Conservation (phyloP, 2,888 invertebrate species). For the Sussaba pulchella region DNA sequence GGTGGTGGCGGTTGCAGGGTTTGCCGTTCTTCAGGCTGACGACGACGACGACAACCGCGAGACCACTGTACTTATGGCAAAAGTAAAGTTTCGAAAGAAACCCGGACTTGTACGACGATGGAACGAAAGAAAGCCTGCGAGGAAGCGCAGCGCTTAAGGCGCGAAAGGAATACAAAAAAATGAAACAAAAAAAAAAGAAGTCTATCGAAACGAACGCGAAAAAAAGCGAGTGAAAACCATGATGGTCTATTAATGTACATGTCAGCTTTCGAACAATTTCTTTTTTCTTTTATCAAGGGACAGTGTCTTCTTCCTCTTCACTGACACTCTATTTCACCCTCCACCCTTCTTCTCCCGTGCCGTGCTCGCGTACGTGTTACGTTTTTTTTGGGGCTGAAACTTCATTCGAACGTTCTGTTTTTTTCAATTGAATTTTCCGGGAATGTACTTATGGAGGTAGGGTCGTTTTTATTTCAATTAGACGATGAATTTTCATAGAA, state of each 20-base stretch:
- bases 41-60: slow-evolving; percentile 31
- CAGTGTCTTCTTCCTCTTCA: background rate
- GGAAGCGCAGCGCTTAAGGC: slow-evolving; percentile 64
- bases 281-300: background rate
- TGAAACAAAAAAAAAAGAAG: slow-evolving; percentile 13
- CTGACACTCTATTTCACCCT: background rate
- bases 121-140: slow-evolving; percentile 36
- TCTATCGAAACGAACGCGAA: slow-evolving; percentile 36
- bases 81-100: slow-evolving; percentile 35
- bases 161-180: slow-evolving; percentile 36
- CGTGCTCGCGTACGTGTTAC: slow-evolving; percentile 2
- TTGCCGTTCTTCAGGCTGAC: background rate
- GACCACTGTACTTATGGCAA: slow-evolving; percentile 21
- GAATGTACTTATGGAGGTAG: background rate
- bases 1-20: slow-evolving; percentile 13
- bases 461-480: background rate
- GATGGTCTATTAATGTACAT: slow-evolving; percentile 78
- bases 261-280: slow-evolving; percentile 64
- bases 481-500: background rate
- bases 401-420: background rate
- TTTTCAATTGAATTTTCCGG: background rate
- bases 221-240: slow-evolving; percentile 64
- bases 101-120: background rate
- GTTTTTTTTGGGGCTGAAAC: background rate
- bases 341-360: background rate